Percentiles rank a stretch among this genome's conserved stretches.
Evolutionary conservation across 2,797 vertebrate species (phyloP).

Genomic region (Capromys pilorides): DNA sequence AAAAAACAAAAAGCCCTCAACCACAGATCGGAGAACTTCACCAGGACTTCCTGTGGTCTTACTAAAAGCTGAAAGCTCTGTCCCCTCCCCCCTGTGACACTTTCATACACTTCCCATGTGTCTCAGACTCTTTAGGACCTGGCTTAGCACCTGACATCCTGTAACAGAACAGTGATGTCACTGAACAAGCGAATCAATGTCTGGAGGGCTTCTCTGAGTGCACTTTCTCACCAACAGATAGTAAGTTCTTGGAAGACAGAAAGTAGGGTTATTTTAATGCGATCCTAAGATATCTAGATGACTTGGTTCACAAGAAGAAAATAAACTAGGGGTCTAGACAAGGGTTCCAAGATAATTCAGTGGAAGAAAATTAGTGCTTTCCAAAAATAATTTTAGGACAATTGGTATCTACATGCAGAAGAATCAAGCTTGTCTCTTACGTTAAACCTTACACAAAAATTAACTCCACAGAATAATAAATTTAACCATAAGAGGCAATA

Average conservation of each 20-base stretch:
- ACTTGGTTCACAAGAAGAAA: constrained; percentile 3
- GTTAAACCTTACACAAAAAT: neutral
- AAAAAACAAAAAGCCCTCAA: neutral
- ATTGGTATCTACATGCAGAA: neutral
- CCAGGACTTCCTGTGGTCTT: neutral
- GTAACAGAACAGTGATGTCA: neutral
- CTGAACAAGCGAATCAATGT: neutral
- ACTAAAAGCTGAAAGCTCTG: neutral
- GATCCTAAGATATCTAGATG: constrained; percentile 18
- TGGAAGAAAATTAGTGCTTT: constrained; percentile 16
- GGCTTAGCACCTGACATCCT: neutral
- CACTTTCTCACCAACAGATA: constrained; percentile 7
- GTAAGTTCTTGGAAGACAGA: constrained; percentile 20
- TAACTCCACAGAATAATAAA: neutral
- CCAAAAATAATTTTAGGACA: neutral
- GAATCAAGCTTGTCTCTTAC: neutral
- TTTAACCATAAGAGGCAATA: neutral
- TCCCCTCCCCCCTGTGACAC: neutral
- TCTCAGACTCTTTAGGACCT: neutral
- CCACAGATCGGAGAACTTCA: neutral
- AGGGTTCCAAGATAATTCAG: constrained; percentile 9
- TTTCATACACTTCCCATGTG: neutral
- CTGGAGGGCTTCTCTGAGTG: neutral
- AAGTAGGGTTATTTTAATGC: neutral
- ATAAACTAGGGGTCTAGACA: neutral